These are phyloP conservation scores for Columbina picui DNA, from an alignment of 2,113 vertebrate genomes.

Conservation along the genomic window DNA sequence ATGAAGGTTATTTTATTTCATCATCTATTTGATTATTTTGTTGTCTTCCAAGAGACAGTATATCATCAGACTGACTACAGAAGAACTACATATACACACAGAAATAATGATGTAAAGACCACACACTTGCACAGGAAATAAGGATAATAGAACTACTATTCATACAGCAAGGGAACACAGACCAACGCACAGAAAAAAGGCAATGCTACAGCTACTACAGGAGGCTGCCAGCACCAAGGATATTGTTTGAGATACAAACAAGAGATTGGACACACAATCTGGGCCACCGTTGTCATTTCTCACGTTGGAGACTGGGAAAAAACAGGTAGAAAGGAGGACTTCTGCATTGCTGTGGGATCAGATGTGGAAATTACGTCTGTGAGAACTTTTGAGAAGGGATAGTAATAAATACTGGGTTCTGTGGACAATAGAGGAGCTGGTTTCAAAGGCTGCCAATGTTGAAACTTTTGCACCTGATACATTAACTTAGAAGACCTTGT, in stretches of 20 bases:
- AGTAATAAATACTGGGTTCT: neutral
- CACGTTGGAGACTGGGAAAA: neutral
- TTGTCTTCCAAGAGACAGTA: neutral
- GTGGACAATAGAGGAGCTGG: neutral
- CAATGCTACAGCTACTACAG: neutral
- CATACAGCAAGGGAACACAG: neutral
- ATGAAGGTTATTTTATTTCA: conserved; percentile 28
- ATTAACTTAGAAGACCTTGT: neutral
- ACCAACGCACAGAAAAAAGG: neutral
- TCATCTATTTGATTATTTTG: neutral
- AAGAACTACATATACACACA: neutral
- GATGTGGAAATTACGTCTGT: neutral
- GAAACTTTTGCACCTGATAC: neutral
- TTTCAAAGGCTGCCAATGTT: neutral
- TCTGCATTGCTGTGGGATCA: neutral
- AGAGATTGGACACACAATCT: neutral
- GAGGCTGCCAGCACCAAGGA: neutral
- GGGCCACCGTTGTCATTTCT: neutral
- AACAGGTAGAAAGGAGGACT: neutral
- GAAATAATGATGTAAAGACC: neutral
- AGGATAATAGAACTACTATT: neutral
- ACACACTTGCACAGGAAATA: neutral
- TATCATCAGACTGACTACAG: neutral
- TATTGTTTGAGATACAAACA: neutral
- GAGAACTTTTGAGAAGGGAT: neutral